phyloP scores from a whole-genome alignment of 2,888 invertebrate species.

The Stegana nigrithorax region DNA sequence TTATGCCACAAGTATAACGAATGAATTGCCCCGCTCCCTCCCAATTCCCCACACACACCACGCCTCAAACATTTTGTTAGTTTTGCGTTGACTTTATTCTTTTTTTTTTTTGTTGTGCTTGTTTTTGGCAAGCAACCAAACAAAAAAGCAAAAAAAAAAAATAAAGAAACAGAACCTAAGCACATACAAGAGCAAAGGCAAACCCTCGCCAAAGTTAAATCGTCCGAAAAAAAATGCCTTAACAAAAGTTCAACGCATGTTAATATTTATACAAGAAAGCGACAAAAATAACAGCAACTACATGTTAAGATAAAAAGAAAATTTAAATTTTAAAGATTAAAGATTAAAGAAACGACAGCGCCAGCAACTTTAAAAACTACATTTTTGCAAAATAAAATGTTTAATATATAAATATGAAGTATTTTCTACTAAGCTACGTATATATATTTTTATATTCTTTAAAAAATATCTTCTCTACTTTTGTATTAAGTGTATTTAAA shows the following conservation, averaged over 20 bases:
- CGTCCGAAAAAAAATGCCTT: conserved; percentile 39
- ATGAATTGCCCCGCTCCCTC: not conserved
- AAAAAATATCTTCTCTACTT: no score
- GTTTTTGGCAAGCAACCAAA: conserved; percentile 51
- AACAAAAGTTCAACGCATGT: conserved; percentile 5
- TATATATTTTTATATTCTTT: no score
- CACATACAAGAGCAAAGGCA: conserved; percentile 26
- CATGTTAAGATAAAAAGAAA: no score
- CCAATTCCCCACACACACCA: not conserved
- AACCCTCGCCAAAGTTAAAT: conserved; percentile 36
- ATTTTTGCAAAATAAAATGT: no score
- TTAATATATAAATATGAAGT: no score
- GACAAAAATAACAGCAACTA: no score
- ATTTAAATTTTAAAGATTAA: no score
- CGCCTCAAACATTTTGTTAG: conserved; percentile 10
- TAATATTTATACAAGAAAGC: not conserved
- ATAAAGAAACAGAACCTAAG: not conserved
- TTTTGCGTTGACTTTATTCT: conserved; percentile 21
- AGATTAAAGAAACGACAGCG: no score
- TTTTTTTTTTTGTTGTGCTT: conserved; percentile 22
- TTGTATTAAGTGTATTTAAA: no score
- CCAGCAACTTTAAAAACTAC: no score
- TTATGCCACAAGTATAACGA: not conserved
- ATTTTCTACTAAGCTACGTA: no score
- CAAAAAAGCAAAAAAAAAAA: conserved; percentile 20